Conservation (phyloP, 2,797 vertebrate species). For the Acomys russatus region DNA sequence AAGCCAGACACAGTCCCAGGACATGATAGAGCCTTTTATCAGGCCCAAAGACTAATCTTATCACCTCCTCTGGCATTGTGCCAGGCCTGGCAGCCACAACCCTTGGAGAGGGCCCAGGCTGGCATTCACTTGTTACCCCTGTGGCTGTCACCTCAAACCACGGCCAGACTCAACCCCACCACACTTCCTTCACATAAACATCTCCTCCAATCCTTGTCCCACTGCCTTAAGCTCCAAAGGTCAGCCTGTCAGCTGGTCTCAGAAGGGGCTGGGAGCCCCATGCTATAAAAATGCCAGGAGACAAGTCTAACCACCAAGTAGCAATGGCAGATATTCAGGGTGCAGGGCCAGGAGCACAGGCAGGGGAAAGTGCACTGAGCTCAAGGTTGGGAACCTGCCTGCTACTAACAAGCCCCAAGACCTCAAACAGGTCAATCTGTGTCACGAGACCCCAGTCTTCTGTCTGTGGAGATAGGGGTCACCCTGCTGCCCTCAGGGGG, state of each 20-base stretch:
- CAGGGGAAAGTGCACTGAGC: not conserved
- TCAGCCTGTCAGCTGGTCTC: constrained; percentile 36
- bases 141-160: not conserved
- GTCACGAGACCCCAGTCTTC: constrained; percentile 44
- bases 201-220: not conserved
- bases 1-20: not conserved
- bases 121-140: not conserved
- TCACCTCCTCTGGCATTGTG: not conserved
- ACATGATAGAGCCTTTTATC: constrained; percentile 18
- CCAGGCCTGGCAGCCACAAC: not conserved
- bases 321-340: not conserved
- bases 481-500: constrained; percentile 48
- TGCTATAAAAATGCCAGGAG: constrained; percentile 57
- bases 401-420: not conserved
- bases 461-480: constrained; percentile 51
- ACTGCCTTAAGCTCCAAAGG: constrained; percentile 18
- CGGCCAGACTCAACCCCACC: not conserved
- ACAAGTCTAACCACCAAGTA: constrained; percentile 35
- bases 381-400: not conserved
- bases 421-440: not conserved
- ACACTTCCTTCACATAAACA: not conserved
- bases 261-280: not conserved
- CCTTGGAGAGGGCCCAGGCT: not conserved
- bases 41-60: constrained; percentile 4
- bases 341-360: not conserved